Evolutionary conservation across 1,140 invertebrate species (phyloP).

Genomic region (Eulimnadia texana): DNA sequence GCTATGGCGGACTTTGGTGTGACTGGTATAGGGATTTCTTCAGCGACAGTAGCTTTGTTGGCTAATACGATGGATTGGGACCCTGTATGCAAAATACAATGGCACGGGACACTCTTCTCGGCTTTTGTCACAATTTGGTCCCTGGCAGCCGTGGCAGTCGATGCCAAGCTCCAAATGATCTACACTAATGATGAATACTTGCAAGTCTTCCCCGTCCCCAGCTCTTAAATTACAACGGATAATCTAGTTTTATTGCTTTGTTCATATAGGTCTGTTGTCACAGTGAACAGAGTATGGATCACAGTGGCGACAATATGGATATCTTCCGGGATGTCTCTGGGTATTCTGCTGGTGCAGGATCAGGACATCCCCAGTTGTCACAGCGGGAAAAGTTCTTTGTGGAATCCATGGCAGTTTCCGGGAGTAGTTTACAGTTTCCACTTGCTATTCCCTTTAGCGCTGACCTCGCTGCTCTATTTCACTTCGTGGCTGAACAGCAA

Average conservation of each 20-base stretch:
- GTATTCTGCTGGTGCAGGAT: neutral
- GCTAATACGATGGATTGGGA: conserved; percentile 3
- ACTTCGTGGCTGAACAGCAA: no score
- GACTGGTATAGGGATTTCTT: conserved; percentile 52
- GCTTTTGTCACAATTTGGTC: neutral
- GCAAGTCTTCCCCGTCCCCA: no score
- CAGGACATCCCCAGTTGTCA: neutral
- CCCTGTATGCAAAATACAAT: neutral
- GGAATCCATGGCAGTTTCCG: conserved; percentile 26
- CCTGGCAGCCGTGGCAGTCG: neutral
- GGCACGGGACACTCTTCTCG: neutral
- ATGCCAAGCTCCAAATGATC: neutral
- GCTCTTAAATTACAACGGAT: no score
- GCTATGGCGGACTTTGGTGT: conserved; percentile 57
- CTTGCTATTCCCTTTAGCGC: no score
- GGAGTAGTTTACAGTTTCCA: no score
- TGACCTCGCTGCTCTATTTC: no score
- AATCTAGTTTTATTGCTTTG: no score
- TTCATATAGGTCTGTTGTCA: neutral
- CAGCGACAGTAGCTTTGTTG: conserved; percentile 39
- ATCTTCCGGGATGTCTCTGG: neutral
- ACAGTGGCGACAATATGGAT: neutral
- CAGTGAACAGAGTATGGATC: neutral
- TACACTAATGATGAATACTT: neutral
- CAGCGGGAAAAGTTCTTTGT: neutral